Conservation (phyloP, 2,888 invertebrate genomes). For the Eucera pruinosa region DNA sequence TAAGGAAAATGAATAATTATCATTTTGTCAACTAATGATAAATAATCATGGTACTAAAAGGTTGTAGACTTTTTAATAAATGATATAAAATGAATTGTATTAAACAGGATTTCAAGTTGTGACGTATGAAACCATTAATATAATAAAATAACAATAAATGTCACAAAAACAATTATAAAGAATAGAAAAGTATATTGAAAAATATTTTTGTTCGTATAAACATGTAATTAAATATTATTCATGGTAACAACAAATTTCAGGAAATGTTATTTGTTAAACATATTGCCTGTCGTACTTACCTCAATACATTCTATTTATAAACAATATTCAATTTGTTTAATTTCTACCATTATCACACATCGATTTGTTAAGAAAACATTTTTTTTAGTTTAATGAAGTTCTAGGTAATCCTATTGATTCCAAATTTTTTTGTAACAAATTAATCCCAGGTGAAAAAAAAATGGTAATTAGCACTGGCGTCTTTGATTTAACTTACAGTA, state of each 20-base stretch:
- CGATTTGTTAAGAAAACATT: background rate
- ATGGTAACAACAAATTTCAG: conserved; percentile 7
- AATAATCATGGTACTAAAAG: background rate
- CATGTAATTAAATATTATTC: conserved; percentile 15
- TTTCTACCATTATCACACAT: too few relatives aligned
- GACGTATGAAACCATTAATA: too few relatives aligned
- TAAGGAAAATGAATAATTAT: conserved; percentile 8
- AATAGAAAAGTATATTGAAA: conserved; percentile 14
- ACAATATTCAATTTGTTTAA: background rate
- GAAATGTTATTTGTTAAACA: background rate
- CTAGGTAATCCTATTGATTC: too few relatives aligned
- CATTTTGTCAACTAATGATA: background rate
- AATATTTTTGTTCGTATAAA: conserved; percentile 9
- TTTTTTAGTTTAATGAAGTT: background rate
- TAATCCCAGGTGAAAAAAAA: background rate
- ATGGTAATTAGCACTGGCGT: background rate
- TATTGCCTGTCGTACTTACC: background rate
- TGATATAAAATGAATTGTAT: background rate
- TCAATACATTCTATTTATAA: background rate
- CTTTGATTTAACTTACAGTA: background rate
- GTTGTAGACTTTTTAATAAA: background rate
- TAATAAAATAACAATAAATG: too few relatives aligned
- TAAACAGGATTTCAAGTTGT: background rate
- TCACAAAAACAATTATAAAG: background rate
- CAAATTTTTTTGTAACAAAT: background rate